Base-by-base conservation (phyloP, 2,113 vertebrate species). In the Glareola pratincola region DNA sequence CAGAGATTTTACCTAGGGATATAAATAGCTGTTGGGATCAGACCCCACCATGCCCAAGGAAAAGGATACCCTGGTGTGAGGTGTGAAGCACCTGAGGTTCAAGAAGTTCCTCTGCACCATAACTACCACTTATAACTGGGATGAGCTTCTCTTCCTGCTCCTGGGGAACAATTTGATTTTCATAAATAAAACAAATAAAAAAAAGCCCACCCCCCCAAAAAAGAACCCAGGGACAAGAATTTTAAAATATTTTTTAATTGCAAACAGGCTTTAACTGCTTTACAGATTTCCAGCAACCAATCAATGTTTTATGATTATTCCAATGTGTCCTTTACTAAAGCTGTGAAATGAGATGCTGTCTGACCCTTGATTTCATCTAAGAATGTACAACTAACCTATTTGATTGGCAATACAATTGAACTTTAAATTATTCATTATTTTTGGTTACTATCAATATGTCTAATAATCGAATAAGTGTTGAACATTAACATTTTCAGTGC, bases 391-490 rank as follows among this genome's bases (percentile, higher is more conserved):
- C 48, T 87, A 89, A 29, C 7, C 9, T 64, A 39, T 12, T 67
- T 77, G 43, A 43, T 73, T 9, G 9, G 4, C 18, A 78, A 57
- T 43, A 41, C 6, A 53, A 76, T 62, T 73, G 62, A 57, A 69
- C 21, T 54, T 89, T 92, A 94, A 91, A 87, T 95, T 87, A 79
- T 75, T 89, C 72, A 87, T 50, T 79, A 27, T 72, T 66, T 81
- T 68, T 87, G 0, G 18, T 68, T 89, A 34, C 18, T 64, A 62
- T 79, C 62, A 76, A 26, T 85, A 85, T 54, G 10, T 43, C 14
- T 85, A 88, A 81, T 77, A 95, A 85, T 92, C 14, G 17, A 51
- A 29, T 72, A 91, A 85, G 3, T 41, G 16, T 62, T 88, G 66
- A 87, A 79, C 10, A 12, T 22, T 62, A 73, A 64, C 21, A 50